Conservation (phyloP, 2,888 invertebrate genomes). For the Nemotelus pantherinus region DNA sequence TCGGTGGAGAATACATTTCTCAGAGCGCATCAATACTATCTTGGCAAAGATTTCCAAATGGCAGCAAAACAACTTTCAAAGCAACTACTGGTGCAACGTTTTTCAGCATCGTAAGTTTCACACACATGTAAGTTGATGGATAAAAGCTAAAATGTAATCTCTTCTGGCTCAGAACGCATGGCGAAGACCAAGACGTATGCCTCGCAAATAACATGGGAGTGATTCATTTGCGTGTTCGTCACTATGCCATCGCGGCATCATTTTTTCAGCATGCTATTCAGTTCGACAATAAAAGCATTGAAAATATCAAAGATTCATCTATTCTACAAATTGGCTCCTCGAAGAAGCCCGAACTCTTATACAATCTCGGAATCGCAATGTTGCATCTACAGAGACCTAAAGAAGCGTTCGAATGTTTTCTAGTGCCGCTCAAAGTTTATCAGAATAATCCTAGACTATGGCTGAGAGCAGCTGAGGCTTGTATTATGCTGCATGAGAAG, state of each 20-base stretch:
- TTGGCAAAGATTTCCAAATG: slow-evolving; percentile 65
- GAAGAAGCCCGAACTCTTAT: slow-evolving; percentile 63
- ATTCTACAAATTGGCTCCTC: slow-evolving; percentile 60
- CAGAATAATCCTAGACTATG: slow-evolving; percentile 91
- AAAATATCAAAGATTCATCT: slow-evolving; percentile 56
- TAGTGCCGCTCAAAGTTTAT: slow-evolving; percentile 85
- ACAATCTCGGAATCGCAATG: slow-evolving; percentile 72
- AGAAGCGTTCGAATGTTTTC: slow-evolving; percentile 90
- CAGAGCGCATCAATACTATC: slow-evolving; percentile 64
- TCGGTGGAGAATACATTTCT: slow-evolving; percentile 60
- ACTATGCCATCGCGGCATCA: slow-evolving; percentile 64
- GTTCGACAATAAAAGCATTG: slow-evolving; percentile 60
- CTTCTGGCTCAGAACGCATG: slow-evolving; percentile 53
- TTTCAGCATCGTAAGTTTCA: slow-evolving; percentile 56
- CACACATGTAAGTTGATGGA: neutral
- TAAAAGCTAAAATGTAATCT: neutral
- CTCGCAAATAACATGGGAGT: slow-evolving; percentile 66
- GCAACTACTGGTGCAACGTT: slow-evolving; percentile 51
- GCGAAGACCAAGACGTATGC: slow-evolving; percentile 61
- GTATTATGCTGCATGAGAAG: slow-evolving; percentile 73
- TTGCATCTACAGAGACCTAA: slow-evolving; percentile 82
- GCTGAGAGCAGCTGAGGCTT: slow-evolving; percentile 93
- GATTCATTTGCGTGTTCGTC: slow-evolving; percentile 63
- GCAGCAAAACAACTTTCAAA: slow-evolving; percentile 63
- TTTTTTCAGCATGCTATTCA: slow-evolving; percentile 64